Conservation (phyloP, 2,888 invertebrate genomes). For the Drymonia ruficornis region DNA sequence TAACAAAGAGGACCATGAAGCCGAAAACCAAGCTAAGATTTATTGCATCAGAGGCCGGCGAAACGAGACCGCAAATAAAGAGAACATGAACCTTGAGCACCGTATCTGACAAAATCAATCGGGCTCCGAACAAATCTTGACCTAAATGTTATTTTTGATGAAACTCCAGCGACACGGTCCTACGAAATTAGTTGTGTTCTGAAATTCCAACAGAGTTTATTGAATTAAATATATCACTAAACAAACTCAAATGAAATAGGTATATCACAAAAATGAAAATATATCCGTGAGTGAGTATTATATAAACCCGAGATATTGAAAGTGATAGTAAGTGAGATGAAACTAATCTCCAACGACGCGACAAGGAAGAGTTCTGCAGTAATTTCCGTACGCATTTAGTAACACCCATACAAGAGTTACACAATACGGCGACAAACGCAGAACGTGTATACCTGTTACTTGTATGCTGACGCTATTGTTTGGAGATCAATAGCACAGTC, state of each 20-base stretch:
- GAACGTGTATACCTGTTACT: conserved; percentile 40
- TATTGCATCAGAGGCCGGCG: conserved; percentile 81
- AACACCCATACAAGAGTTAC: conserved; percentile 60
- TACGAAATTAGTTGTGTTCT: conserved; percentile 5
- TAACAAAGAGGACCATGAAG: conserved; percentile 78
- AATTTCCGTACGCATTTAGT: conserved; percentile 63
- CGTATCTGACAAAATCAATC: conserved; percentile 84
- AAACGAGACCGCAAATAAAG: conserved; percentile 83
- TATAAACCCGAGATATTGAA: conserved; percentile 48
- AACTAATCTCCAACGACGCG: conserved; percentile 50
- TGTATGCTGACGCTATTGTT: conserved; percentile 54
- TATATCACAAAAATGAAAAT: neutral
- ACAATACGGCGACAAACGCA: conserved; percentile 46
- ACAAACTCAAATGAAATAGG: neutral
- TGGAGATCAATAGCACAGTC: conserved; percentile 47
- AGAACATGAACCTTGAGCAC: conserved; percentile 82
- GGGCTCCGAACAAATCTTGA: conserved; percentile 80
- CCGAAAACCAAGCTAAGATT: conserved; percentile 75
- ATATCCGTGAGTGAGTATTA: conserved; percentile 27
- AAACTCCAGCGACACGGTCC: conserved; percentile 49
- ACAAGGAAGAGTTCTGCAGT: conserved; percentile 63
- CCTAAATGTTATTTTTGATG: conserved; percentile 72
- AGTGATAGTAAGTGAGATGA: conserved; percentile 48
- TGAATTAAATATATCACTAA: conserved; percentile 1
- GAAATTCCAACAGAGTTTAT: neutral